Conservation (phyloP, 1,140 invertebrate genomes). For the Dysdera silvatica region DNA sequence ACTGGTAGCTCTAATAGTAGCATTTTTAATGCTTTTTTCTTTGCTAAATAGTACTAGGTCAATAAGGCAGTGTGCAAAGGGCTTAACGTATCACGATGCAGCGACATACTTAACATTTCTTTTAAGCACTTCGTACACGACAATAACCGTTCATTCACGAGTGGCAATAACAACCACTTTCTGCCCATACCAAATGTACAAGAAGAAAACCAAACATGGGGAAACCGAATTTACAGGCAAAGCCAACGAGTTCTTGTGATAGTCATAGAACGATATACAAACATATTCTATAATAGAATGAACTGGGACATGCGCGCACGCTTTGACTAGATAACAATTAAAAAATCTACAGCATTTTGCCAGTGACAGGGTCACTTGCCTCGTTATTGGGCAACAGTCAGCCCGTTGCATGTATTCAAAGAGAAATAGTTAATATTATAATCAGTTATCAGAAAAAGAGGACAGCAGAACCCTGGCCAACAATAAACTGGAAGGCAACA, state of each 20-base stretch:
- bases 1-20: constrained; percentile 19
- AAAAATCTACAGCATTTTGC: constrained; percentile 23
- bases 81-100: constrained; percentile 29
- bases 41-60: constrained; percentile 26
- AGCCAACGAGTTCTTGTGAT: not conserved
- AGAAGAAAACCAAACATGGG: not conserved
- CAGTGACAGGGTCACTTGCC: constrained; percentile 26
- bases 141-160: not conserved
- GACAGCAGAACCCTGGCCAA: constrained; percentile 15
- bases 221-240: not conserved
- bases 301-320: constrained; percentile 9
- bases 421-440: constrained; percentile 23
- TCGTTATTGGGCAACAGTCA: no score
- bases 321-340: constrained; percentile 29
- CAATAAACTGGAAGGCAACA: constrained; percentile 23
- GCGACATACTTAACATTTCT: constrained; percentile 7
- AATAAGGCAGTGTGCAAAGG: constrained; percentile 31
- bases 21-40: constrained; percentile 27
- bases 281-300: not conserved
- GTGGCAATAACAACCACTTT: not conserved
- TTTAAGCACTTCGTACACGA: not conserved
- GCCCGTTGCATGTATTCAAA: constrained; percentile 24
- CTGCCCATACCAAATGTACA: not conserved
- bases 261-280: not conserved
- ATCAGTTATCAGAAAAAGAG: constrained; percentile 20